These are phyloP conservation scores for Nomada fucata DNA, from an alignment of 2,888 invertebrate species.

Conservation along the genomic window DNA sequence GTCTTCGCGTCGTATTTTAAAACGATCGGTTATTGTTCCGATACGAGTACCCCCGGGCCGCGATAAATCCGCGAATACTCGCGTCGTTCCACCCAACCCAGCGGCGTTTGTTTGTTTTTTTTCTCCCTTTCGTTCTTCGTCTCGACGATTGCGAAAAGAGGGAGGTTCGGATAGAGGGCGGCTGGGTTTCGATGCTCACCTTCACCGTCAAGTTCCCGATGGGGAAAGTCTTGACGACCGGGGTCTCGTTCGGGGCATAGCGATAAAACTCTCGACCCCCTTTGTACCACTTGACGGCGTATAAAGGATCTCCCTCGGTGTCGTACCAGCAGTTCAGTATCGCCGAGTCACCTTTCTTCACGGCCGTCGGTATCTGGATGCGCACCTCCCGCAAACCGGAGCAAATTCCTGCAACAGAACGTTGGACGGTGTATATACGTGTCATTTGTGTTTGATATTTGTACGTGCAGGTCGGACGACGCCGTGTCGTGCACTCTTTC, in stretches of 20 bases:
- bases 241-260: conserved; percentile 81
- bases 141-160: too few relatives aligned
- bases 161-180: too few relatives aligned
- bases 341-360: conserved; percentile 80
- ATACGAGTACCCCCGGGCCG: conserved; percentile 56
- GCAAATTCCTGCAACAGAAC: conserved; percentile 78
- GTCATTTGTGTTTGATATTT: not conserved
- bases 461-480: not conserved
- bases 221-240: conserved; percentile 80
- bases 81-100: not conserved
- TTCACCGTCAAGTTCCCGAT: conserved; percentile 80
- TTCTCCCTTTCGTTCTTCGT: not conserved
- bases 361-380: conserved; percentile 82
- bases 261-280: conserved; percentile 82
- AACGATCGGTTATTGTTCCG: conserved; percentile 63
- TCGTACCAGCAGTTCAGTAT: conserved; percentile 82
- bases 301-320: conserved; percentile 81
- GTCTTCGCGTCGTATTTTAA: conserved; percentile 52
- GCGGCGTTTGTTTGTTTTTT: conserved; percentile 29
- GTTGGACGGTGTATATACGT: conserved; percentile 12
- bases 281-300: conserved; percentile 83
- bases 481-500: not conserved
- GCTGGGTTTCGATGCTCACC: conserved; percentile 72
- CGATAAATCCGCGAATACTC: conserved; percentile 61
- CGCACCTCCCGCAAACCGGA: conserved; percentile 81